These are phyloP conservation scores for Lithophane socia DNA, from an alignment of 2,888 invertebrate genomes.

Conservation along the genomic window DNA sequence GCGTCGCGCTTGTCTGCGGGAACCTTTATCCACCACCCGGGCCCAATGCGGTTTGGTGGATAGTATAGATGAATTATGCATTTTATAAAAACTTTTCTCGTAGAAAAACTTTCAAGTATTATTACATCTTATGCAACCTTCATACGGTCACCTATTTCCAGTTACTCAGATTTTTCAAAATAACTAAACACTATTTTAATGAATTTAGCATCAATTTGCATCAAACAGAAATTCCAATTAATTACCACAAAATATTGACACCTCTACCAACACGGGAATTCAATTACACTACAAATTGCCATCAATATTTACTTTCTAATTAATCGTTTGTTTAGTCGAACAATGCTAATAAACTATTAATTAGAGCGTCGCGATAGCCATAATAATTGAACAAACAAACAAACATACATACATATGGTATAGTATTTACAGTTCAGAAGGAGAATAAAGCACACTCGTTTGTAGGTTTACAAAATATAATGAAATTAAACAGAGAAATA, in stretches of 20 bases:
- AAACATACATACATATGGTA: not conserved
- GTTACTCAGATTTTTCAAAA: no score
- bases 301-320: slow-evolving; percentile 49
- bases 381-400: not conserved
- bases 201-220: not conserved
- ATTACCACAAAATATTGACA: slow-evolving; percentile 39
- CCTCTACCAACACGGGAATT: not conserved
- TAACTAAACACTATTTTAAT: no score
- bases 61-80: not conserved
- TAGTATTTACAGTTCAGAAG: no score
- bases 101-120: not conserved
- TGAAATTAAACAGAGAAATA: no score
- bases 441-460: no score
- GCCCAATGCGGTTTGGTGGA: not conserved
- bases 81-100: not conserved
- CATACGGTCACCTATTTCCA: not conserved
- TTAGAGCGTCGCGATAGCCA: not conserved
- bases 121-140: not conserved
- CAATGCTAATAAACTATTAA: slow-evolving; percentile 21
- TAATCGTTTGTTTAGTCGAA: slow-evolving; percentile 44
- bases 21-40: no score
- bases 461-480: no score
- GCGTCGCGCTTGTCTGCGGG: no score
- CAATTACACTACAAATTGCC: slow-evolving; percentile 30
- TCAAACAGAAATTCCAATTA: not conserved